Evolutionary conservation across 2,797 vertebrate species (phyloP).

Genomic region (Pangasius sanitwongsei): DNA sequence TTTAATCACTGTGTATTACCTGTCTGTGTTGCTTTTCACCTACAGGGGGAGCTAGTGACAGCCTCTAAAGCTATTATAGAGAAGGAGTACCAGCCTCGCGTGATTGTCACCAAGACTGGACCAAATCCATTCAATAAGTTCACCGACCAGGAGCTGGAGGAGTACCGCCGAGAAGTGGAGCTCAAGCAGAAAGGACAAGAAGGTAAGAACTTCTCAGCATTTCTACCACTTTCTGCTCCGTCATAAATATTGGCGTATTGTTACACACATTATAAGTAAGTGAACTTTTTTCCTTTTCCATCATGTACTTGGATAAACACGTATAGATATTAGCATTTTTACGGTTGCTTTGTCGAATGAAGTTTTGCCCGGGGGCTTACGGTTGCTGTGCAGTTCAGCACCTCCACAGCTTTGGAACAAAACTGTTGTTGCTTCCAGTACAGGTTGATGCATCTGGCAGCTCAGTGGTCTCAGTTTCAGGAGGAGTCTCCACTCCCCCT

Average conservation of each 20-base stretch:
- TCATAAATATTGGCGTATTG: no score
- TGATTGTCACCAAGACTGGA: conserved; percentile 90
- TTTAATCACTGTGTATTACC: neutral
- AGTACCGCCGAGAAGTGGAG: conserved; percentile 92
- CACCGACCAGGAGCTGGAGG: conserved; percentile 92
- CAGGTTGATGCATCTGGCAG: conserved; percentile 56
- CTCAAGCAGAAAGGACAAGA: conserved; percentile 89
- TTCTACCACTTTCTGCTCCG: neutral
- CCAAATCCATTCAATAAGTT: conserved; percentile 97
- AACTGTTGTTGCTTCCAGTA: conserved; percentile 67
- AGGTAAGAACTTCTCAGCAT: conserved; percentile 71
- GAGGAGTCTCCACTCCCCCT: conserved; percentile 46
- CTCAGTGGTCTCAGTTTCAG: conserved; percentile 55
- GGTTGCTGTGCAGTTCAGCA: conserved; percentile 14
- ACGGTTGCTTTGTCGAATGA: neutral
- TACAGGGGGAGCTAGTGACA: conserved; percentile 93
- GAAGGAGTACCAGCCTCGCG: conserved; percentile 96
- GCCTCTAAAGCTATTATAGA: conserved; percentile 99
- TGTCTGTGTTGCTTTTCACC: conserved; percentile 29
- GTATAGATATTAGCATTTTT: neutral
- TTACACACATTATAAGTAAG: neutral
- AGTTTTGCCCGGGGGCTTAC: neutral
- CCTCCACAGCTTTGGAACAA: conserved; percentile 53
- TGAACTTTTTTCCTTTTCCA: neutral
- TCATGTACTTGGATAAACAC: neutral